These are phyloP conservation scores for Heteronetta atricapilla DNA, from an alignment of 2,113 vertebrate species.

Conservation along the genomic window DNA sequence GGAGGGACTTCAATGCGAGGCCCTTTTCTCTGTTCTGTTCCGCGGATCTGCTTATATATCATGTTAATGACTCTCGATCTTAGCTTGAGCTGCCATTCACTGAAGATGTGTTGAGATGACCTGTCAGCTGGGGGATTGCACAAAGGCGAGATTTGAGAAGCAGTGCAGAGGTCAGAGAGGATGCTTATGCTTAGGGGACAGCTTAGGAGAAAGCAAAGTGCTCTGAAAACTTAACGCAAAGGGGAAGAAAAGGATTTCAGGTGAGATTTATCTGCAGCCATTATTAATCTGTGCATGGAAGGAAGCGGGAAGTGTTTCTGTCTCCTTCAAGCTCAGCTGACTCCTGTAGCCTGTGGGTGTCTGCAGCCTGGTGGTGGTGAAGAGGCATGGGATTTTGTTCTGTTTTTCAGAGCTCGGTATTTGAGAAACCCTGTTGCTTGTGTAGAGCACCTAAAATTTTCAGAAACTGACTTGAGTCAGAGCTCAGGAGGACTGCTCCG, in stretches of 20 bases:
- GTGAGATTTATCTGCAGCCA: not conserved
- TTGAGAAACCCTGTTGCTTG: not conserved
- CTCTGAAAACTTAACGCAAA: not conserved
- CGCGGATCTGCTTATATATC: not conserved
- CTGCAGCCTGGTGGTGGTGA: not conserved
- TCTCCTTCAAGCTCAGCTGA: not conserved
- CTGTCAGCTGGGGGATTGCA: not conserved
- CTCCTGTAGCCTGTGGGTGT: not conserved
- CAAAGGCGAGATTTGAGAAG: not conserved
- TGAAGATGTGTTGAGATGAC: not conserved
- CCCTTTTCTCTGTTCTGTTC: not conserved
- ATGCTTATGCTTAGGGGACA: not conserved
- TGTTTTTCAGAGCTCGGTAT: not conserved
- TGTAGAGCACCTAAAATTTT: slow-evolving; percentile 38
- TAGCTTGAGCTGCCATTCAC: not conserved
- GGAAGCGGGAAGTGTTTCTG: not conserved
- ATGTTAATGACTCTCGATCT: not conserved
- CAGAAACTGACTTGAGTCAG: slow-evolving; percentile 1
- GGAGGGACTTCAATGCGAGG: not conserved
- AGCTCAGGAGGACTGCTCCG: not conserved
- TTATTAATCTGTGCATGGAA: not conserved
- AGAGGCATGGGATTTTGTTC: not conserved
- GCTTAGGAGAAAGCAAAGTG: not conserved
- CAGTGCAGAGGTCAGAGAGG: not conserved
- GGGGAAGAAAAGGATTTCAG: not conserved